phyloP scores from a whole-genome alignment of 2,113 vertebrate genomes.

The Amphiprion percula region DNA sequence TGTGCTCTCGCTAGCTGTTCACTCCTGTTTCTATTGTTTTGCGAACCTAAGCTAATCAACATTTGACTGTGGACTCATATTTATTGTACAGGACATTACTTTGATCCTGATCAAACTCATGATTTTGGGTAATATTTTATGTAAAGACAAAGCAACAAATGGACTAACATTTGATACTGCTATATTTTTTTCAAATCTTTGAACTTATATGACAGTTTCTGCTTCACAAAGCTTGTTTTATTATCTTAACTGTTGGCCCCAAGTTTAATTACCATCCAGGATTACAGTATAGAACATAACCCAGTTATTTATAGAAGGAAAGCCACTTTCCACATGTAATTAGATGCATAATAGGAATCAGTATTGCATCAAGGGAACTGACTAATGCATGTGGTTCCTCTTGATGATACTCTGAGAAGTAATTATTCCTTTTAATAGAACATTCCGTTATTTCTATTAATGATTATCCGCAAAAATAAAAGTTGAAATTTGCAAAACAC shows the following conservation, averaged over 20 bases:
- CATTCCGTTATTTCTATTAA: constrained; percentile 1
- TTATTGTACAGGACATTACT: too few relatives aligned
- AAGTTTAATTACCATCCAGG: constrained; percentile 12
- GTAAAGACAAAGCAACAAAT: too few relatives aligned
- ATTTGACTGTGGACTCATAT: too few relatives aligned
- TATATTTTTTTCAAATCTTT: too few relatives aligned
- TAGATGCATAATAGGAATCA: constrained; percentile 30
- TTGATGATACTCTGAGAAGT: constrained; percentile 14
- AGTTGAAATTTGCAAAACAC: background rate
- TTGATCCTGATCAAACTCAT: too few relatives aligned
- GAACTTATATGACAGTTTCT: too few relatives aligned
- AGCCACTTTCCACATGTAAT: constrained; percentile 27
- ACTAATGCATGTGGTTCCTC: background rate
- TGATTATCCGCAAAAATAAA: background rate
- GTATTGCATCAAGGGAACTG: constrained; percentile 20
- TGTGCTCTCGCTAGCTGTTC: too few relatives aligned
- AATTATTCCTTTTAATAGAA: constrained; percentile 5
- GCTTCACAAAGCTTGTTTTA: background rate
- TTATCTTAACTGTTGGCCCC: background rate
- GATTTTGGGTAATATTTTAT: too few relatives aligned
- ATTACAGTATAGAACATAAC: background rate
- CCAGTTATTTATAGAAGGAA: constrained; percentile 16
- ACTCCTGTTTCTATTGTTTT: too few relatives aligned
- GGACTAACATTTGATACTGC: too few relatives aligned
- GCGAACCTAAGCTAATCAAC: too few relatives aligned